phyloP scores from a whole-genome alignment of 2,113 vertebrate genomes.

The Forbesichthys papilliferus region DNA sequence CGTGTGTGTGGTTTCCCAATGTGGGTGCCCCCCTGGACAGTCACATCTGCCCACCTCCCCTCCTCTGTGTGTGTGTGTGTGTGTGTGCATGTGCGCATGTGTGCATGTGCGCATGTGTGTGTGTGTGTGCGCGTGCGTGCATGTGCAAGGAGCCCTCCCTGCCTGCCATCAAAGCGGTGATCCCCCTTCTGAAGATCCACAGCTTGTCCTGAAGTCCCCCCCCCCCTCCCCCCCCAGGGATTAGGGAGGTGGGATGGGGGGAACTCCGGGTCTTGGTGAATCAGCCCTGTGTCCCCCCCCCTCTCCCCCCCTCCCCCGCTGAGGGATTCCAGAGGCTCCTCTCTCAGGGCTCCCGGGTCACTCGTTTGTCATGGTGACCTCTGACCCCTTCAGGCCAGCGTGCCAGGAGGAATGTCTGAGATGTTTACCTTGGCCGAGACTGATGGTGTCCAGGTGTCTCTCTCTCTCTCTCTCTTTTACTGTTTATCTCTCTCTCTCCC shows the following conservation, averaged over 20 bases:
- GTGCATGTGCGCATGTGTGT: too few relatives aligned
- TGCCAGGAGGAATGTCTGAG: conserved; percentile 91
- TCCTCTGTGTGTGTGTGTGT: too few relatives aligned
- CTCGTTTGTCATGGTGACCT: conserved; percentile 92
- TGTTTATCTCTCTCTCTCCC: conserved; percentile 19
- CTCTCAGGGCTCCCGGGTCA: conserved; percentile 86
- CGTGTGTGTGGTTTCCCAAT: too few relatives aligned
- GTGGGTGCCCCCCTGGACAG: too few relatives aligned
- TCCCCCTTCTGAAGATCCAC: too few relatives aligned
- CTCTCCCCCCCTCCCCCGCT: conserved; percentile 43
- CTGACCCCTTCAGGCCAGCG: conserved; percentile 92
- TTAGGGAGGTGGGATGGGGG: too few relatives aligned
- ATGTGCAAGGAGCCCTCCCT: too few relatives aligned
- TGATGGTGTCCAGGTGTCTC: conserved; percentile 97
- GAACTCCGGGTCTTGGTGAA: conserved; percentile 6
- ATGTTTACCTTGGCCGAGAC: conserved; percentile 96
- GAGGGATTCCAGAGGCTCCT: conserved; percentile 95
- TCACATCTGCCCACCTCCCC: too few relatives aligned
- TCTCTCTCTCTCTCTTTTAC: conserved; percentile 9
- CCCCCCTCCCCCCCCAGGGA: conserved; percentile 7
- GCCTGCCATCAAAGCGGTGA: too few relatives aligned
- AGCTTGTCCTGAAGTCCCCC: not conserved
- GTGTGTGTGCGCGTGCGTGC: too few relatives aligned
- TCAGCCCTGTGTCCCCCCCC: conserved; percentile 75
- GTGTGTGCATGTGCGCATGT: too few relatives aligned